Base-by-base conservation (phyloP, 2,888 invertebrate genomes). In the Panzeria rudis region DNA sequence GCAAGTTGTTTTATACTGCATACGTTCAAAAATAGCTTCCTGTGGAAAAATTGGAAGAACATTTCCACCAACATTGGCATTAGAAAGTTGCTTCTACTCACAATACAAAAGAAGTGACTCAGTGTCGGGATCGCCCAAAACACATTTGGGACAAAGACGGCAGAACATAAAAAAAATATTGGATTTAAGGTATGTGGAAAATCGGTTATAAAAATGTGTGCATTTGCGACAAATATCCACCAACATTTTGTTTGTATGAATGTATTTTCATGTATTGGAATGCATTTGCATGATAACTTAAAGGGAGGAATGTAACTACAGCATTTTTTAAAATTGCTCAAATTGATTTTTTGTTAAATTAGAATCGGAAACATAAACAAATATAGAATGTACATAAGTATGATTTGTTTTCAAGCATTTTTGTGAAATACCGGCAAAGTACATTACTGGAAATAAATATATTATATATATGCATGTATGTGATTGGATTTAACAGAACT, bases 121-220 rank as follows among this genome's bases (percentile, higher is more conserved):
- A 25, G 54, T 11, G 6, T 20, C 20, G 9, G 47, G 13, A 68
- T 62, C 3, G 0, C 17, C 0, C 0, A 50, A 29, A 7, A n/a
- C 23, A 47, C 0, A 29, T 23, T 62, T 38, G 7, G 13, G 3
- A 7, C 50, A 52, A 56, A 41, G 23, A 41, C 44, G 29, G 13
- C 25, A n/a, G 25, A 61, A 72, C 11, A 35, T 25, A 20, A 38
- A 38, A 50, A 68, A 59, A 23, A 59, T 72, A 25, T 41, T 78
- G 77, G 68, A 61, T 23, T 25, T 83, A 25, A 83, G 83, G 83
- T 83, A 73, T 23, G 83, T 73, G 11, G 25, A 81, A 61, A 35
- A 35, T 35, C 8, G 35, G 35, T 35, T 35, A 35, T 8, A 9
- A 44, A 44, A n/a, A 44, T 29, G 5, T 29, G 29, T 29, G 5